These are phyloP conservation scores for Idaea biselata DNA, from an alignment of 2,888 invertebrate species.

Conservation along the genomic window DNA sequence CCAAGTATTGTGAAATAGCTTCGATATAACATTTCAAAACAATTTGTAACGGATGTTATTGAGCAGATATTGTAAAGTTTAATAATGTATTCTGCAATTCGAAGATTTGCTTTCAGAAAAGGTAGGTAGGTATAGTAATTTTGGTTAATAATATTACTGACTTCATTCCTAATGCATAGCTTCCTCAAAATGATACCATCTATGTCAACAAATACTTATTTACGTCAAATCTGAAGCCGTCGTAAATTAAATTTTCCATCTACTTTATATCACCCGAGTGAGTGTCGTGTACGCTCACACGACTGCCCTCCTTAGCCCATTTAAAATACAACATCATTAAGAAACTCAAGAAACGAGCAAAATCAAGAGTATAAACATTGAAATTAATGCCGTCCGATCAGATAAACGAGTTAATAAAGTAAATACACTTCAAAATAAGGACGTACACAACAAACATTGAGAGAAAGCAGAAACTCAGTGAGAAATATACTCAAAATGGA, in stretches of 20 bases:
- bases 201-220: conserved; percentile 15
- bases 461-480: conserved; percentile 37
- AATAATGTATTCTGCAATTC: conserved; percentile 32
- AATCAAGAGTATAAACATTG: conserved; percentile 33
- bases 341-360: conserved; percentile 21
- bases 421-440: conserved; percentile 35
- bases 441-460: conserved; percentile 38
- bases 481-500: conserved; percentile 20
- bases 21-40: conserved; percentile 23
- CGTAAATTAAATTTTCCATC: background rate
- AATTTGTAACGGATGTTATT: conserved; percentile 24
- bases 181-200: conserved; percentile 36
- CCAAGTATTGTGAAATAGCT: conserved; percentile 27
- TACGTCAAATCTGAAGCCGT: conserved; percentile 16
- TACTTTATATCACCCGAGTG: background rate
- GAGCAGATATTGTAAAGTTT: conserved; percentile 20
- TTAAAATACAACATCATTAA: conserved; percentile 8
- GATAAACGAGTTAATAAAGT: conserved; percentile 19
- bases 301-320: background rate
- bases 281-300: background rate
- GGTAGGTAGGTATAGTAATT: conserved; percentile 59
- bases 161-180: conserved; percentile 30
- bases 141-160: conserved; percentile 50
- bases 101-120: conserved; percentile 42
- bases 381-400: conserved; percentile 32